Evolutionary conservation across 2,797 vertebrate genomes (phyloP).

Genomic region (Silurus aristotelis): DNA sequence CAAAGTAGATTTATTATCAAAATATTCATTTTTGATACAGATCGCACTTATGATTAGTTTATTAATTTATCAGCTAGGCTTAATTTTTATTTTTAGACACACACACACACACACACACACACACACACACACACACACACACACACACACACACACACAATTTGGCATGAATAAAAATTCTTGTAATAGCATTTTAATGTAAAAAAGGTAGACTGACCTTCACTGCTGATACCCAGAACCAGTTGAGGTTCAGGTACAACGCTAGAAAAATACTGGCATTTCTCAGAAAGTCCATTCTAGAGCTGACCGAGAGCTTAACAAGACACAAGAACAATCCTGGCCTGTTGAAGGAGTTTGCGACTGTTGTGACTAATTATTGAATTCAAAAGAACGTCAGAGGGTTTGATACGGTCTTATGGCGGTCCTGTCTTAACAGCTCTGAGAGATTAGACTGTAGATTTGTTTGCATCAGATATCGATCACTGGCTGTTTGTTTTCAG

Average conservation of each 20-base stretch:
- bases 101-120: slow-evolving; percentile 4
- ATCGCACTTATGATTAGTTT: too few relatives aligned
- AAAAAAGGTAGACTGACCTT: slow-evolving; percentile 35
- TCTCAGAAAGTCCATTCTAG: slow-evolving; percentile 62
- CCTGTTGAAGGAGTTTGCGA: background rate
- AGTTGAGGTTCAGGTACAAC: slow-evolving; percentile 54
- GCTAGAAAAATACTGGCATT: slow-evolving; percentile 58
- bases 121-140: background rate
- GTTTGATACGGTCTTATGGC: background rate
- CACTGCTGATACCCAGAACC: slow-evolving; percentile 48
- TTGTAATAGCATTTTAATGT: background rate
- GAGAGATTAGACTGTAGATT: slow-evolving; percentile 58
- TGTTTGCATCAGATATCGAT: slow-evolving; percentile 63
- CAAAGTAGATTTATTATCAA: too few relatives aligned
- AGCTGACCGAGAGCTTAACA: slow-evolving; percentile 21
- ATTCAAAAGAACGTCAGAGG: background rate
- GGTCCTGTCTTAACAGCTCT: slow-evolving; percentile 42
- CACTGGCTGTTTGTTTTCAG: slow-evolving; percentile 43
- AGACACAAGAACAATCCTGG: background rate
- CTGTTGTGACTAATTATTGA: background rate
- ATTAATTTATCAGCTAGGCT: background rate
- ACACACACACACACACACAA: background rate
- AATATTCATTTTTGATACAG: too few relatives aligned
- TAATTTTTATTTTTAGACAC: background rate
- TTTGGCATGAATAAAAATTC: background rate